Evolutionary conservation across 1,140 invertebrate species (phyloP).

Genomic region (Hycleus phaleratus): DNA sequence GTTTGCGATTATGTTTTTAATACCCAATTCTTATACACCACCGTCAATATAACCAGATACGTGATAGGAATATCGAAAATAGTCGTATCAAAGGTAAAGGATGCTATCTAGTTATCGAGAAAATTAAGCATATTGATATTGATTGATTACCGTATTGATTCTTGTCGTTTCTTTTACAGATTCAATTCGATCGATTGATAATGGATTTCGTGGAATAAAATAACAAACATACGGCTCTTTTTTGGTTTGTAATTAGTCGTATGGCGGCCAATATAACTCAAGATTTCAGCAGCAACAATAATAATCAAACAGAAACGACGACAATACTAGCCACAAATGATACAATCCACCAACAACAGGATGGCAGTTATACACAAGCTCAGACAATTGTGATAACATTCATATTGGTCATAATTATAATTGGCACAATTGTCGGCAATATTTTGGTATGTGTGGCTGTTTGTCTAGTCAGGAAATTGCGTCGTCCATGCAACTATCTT

Average conservation of each 20-base stretch:
- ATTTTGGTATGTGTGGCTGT: conserved; percentile 81
- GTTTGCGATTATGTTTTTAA: too few species aligned
- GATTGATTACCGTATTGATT: too few species aligned
- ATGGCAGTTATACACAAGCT: conserved; percentile 37
- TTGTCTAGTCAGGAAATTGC: conserved; percentile 76
- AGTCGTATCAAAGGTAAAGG: too few species aligned
- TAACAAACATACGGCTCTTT: too few species aligned
- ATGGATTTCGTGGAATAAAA: too few species aligned
- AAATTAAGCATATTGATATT: too few species aligned
- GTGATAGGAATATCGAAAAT: too few species aligned
- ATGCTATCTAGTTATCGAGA: too few species aligned
- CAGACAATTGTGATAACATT: conserved; percentile 63
- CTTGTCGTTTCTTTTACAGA: too few species aligned
- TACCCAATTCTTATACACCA: too few species aligned
- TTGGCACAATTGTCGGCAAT: conserved; percentile 81
- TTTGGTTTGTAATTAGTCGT: conserved; percentile 6
- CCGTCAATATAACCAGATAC: too few species aligned
- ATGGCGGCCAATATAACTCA: conserved; percentile 28
- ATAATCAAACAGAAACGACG: conserved; percentile 4
- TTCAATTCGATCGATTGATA: too few species aligned
- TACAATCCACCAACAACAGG: background rate
- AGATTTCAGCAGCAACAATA: conserved; percentile 14
- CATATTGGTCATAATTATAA: conserved; percentile 65
- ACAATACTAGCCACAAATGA: background rate
- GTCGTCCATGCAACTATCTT: conserved; percentile 76